These are phyloP conservation scores for Drosophila algonquin DNA, from an alignment of 2,888 invertebrate species.

Conservation along the genomic window DNA sequence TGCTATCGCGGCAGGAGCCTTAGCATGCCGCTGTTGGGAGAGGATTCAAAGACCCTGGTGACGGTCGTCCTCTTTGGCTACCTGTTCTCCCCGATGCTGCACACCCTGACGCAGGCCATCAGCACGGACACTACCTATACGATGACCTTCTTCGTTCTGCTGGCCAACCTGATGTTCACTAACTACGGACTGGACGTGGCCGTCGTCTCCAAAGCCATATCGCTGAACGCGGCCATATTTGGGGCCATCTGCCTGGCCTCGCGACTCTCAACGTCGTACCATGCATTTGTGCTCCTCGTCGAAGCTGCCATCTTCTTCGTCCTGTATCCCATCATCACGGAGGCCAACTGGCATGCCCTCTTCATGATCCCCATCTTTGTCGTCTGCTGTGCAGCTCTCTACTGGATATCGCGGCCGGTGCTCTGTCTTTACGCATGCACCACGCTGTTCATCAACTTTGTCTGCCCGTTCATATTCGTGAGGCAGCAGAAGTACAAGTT, in stretches of 20 bases:
- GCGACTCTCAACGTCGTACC: conserved; percentile 91
- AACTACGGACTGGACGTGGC: conserved; percentile 94
- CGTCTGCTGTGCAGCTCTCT: conserved; percentile 85
- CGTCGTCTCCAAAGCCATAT: conserved; percentile 95
- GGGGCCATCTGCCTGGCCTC: conserved; percentile 98
- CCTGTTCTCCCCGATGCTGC: conserved; percentile 94
- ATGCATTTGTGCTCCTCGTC: conserved; percentile 95
- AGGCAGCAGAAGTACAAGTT: conserved; percentile 91
- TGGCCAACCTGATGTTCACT: conserved; percentile 94
- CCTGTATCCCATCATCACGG: conserved; percentile 91
- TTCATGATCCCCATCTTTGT: conserved; percentile 85
- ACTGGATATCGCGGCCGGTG: conserved; percentile 86
- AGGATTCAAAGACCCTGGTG: conserved; percentile 90
- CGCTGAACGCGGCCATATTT: conserved; percentile 97
- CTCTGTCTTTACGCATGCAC: conserved; percentile 87
- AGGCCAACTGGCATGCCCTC: conserved; percentile 86
- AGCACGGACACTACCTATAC: conserved; percentile 99
- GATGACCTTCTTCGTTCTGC: conserved; percentile 93
- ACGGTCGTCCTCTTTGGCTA: conserved; percentile 94
- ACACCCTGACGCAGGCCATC: conserved; percentile 97
- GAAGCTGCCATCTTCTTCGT: conserved; percentile 95
- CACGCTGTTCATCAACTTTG: conserved; percentile 87
- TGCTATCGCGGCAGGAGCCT: conserved; percentile 84
- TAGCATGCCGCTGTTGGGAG: conserved; percentile 78
- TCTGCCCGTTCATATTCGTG: conserved; percentile 91